Conservation (phyloP, 2,888 invertebrate genomes). For the Octonoba sinensis region DNA sequence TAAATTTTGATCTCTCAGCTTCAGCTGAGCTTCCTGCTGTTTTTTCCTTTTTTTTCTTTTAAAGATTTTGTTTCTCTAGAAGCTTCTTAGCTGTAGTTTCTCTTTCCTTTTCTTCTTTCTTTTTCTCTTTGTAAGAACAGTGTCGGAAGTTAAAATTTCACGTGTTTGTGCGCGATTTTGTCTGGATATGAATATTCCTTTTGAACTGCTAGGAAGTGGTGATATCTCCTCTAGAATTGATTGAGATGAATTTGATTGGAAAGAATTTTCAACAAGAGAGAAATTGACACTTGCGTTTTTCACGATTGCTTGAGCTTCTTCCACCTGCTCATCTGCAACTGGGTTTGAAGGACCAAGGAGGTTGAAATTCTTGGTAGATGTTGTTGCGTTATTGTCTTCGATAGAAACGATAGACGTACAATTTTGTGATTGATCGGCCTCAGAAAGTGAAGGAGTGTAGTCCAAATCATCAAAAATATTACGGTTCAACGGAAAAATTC, state of each 20-base stretch:
- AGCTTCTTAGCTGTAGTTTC: too few species aligned
- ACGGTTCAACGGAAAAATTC: slow-evolving; percentile 1
- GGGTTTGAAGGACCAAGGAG: too few species aligned
- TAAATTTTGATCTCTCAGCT: too few species aligned
- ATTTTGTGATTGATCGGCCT: too few species aligned
- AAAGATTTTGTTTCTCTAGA: too few species aligned
- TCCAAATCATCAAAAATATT: background rate
- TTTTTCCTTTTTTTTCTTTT: too few species aligned
- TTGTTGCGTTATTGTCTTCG: slow-evolving; percentile 4
- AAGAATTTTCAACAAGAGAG: background rate
- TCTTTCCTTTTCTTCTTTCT: too few species aligned
- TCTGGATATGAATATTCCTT: slow-evolving; percentile 1
- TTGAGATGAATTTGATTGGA: background rate
- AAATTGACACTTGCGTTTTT: background rate
- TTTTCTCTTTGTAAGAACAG: too few species aligned
- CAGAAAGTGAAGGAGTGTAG: slow-evolving; percentile 6
- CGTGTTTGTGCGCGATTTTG: slow-evolving; percentile 1
- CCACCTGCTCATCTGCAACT: too few species aligned
- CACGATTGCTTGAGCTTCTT: too few species aligned
- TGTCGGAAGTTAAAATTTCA: slow-evolving; percentile 7
- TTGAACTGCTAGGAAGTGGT: slow-evolving; percentile 7
- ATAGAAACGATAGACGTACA: background rate
- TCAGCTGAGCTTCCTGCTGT: too few species aligned
- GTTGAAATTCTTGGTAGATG: slow-evolving; percentile 8
- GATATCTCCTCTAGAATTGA: slow-evolving; percentile 3